phyloP scores from a whole-genome alignment of 2,113 vertebrate species.

The Xenopus laevis region DNA sequence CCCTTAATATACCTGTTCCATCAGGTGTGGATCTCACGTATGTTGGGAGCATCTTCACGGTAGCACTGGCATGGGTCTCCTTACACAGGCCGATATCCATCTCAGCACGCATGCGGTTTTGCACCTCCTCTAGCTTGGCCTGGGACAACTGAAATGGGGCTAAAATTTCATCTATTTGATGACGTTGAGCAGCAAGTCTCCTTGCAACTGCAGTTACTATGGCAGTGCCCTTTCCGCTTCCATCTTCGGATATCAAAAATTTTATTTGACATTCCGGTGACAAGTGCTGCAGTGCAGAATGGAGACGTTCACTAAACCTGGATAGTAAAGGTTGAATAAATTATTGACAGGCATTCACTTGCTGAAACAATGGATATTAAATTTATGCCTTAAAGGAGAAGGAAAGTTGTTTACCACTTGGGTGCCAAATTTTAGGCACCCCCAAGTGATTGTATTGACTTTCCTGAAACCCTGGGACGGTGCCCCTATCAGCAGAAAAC shows the following conservation, averaged over 20 bases:
- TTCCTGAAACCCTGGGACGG: too few relatives aligned
- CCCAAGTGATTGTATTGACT: too few relatives aligned
- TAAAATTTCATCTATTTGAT: conserved; percentile 51
- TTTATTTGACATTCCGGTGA: conserved; percentile 62
- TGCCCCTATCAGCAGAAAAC: too few relatives aligned
- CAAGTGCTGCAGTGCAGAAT: conserved; percentile 56
- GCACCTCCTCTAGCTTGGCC: conserved; percentile 46
- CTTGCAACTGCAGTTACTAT: conserved; percentile 74
- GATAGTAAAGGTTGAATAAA: neutral
- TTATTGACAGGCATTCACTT: neutral
- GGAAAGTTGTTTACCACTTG: too few relatives aligned
- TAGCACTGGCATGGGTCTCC: conserved; percentile 37
- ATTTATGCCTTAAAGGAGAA: too few relatives aligned
- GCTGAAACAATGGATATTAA: too few relatives aligned
- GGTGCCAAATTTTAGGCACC: too few relatives aligned
- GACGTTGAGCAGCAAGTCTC: conserved; percentile 51
- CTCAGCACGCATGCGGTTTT: conserved; percentile 61
- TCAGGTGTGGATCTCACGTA: conserved; percentile 56
- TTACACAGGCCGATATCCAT: conserved; percentile 62
- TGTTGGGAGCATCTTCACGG: conserved; percentile 69
- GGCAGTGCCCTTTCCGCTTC: conserved; percentile 71
- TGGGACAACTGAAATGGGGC: conserved; percentile 50
- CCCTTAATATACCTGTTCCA: conserved; percentile 62
- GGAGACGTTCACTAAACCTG: conserved; percentile 68
- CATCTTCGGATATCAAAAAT: conserved; percentile 64